Evolutionary conservation across 2,888 invertebrate species (phyloP).

Genomic region (Stenoptilia bipunctidactyla): DNA sequence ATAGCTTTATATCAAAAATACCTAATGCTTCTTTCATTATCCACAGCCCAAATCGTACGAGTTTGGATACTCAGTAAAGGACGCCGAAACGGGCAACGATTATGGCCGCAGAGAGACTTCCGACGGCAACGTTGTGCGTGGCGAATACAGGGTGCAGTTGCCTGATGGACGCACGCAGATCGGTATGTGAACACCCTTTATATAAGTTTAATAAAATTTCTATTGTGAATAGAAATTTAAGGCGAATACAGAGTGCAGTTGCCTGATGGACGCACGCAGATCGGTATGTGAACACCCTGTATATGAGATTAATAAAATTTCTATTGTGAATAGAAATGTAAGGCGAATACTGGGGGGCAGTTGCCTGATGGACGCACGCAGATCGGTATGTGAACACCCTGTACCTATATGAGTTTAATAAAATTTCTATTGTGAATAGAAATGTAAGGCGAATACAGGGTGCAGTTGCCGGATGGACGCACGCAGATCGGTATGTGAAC

Average conservation of each 20-base stretch:
- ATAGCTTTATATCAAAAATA: too few relatives aligned
- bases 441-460: constrained; percentile 78
- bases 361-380: constrained; percentile 76
- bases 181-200: too few relatives aligned
- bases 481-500: constrained; percentile 74
- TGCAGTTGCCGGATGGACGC: constrained; percentile 76
- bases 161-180: constrained; percentile 77
- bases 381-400: constrained; percentile 68
- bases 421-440: too few relatives aligned
- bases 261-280: constrained; percentile 76
- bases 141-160: constrained; percentile 75
- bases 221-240: too few relatives aligned
- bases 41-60: constrained; percentile 80
- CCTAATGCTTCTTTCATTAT: constrained; percentile 24
- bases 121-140: constrained; percentile 80
- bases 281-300: too few relatives aligned
- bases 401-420: too few relatives aligned
- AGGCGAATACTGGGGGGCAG: constrained; percentile 77
- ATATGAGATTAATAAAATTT: too few relatives aligned
- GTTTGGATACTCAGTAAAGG: constrained; percentile 85
- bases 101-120: constrained; percentile 79
- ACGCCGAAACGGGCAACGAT: constrained; percentile 80
- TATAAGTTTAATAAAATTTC: too few relatives aligned
- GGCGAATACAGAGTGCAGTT: constrained; percentile 77
- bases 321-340: too few relatives aligned